Conservation (phyloP, 2,797 vertebrate species). For the Aldrovandia affinis region DNA sequence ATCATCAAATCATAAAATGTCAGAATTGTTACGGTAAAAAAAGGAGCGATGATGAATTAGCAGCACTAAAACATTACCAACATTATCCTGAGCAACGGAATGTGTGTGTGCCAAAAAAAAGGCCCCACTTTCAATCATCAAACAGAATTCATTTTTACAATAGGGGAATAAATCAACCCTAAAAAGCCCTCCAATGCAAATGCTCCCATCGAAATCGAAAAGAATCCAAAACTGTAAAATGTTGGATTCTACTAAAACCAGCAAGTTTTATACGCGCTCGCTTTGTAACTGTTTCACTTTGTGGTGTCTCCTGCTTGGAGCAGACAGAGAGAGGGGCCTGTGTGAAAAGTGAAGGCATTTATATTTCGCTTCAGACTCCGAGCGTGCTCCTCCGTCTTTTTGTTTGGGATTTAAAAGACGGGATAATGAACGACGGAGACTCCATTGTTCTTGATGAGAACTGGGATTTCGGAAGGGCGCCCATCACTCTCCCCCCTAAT, state of each 20-base stretch:
- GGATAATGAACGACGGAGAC: constrained; percentile 67
- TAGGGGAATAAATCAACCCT: constrained; percentile 59
- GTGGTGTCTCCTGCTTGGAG: constrained; percentile 59
- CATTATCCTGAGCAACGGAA: constrained; percentile 35
- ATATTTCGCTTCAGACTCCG: constrained; percentile 57
- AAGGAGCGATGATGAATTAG: constrained; percentile 55
- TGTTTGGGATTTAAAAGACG: constrained; percentile 63
- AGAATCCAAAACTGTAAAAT: constrained; percentile 67
- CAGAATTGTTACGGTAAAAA: constrained; percentile 43
- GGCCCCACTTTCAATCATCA: constrained; percentile 45
- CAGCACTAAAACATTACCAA: constrained; percentile 37
- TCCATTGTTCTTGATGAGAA: constrained; percentile 57
- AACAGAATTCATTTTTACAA: constrained; percentile 58
- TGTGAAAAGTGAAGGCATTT: constrained; percentile 67
- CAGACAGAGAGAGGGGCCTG: constrained; percentile 45
- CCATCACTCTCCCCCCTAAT: constrained; percentile 69
- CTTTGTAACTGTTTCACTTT: constrained; percentile 56
- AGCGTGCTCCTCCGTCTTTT: constrained; percentile 53
- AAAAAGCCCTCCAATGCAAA: constrained; percentile 15
- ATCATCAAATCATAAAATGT: constrained; percentile 47
- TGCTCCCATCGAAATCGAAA: constrained; percentile 48
- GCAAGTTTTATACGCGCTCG: constrained; percentile 52
- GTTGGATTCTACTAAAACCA: constrained; percentile 72
- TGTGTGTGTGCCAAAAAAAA: constrained; percentile 44
- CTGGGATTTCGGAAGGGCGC: constrained; percentile 56